phyloP scores from a whole-genome alignment of 2,113 vertebrate species.

The cat (Felis catus) region F.catus_Fca126_mat1.0 CM031413.1:120253501-120254000 shows the following conservation, averaged over 20 bases:
- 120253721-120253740: not conserved
- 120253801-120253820: constrained; percentile 57
- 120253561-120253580: not conserved
- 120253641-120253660: not conserved
- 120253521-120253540: not conserved
- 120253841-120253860: constrained; percentile 39
- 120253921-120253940: constrained; percentile 29
- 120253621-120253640: not conserved
- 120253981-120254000: constrained; percentile 8
- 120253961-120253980: constrained; percentile 9
- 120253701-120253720: constrained; percentile 36
- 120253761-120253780: constrained; percentile 34
- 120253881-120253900: constrained; percentile 35
- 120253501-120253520: not conserved
- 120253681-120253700: constrained; percentile 40
- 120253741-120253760: not conserved
- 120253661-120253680: constrained; percentile 36
- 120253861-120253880: constrained; percentile 13
- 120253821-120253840: constrained; percentile 38
- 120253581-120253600: not conserved
- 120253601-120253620: not conserved
- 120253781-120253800: constrained; percentile 32
- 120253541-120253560: not conserved
- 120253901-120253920: constrained; percentile 42
- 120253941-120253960: constrained; percentile 61